phyloP scores from a whole-genome alignment of 2,797 vertebrate species.

The Semotilus atromaculatus region DNA sequence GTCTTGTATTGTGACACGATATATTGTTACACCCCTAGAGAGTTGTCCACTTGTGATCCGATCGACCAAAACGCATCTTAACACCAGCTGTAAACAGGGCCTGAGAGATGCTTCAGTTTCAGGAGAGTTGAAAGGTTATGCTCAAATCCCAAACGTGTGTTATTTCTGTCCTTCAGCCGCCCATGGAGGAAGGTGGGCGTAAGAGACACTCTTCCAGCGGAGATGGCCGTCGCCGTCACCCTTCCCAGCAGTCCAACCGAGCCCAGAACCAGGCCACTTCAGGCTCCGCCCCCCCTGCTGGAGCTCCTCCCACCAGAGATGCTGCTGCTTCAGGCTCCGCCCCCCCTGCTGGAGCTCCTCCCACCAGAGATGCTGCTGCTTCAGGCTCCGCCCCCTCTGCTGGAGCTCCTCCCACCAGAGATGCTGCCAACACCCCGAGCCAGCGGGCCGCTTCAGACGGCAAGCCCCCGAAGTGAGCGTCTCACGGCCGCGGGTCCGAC shows the following conservation, averaged over 20 bases:
- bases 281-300: slow-evolving; percentile 65
- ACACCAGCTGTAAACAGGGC: too few relatives aligned
- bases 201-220: slow-evolving; percentile 86
- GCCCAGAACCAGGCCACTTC: slow-evolving; percentile 74
- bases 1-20: too few relatives aligned
- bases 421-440: slow-evolving; percentile 86
- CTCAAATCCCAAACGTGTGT: neutral
- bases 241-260: slow-evolving; percentile 87
- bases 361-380: slow-evolving; percentile 69
- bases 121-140: neutral
- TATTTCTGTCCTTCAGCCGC: slow-evolving; percentile 81
- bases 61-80: too few relatives aligned
- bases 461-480: slow-evolving; percentile 58
- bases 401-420: slow-evolving; percentile 71
- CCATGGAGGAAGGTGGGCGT: slow-evolving; percentile 93
- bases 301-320: slow-evolving; percentile 75
- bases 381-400: slow-evolving; percentile 67
- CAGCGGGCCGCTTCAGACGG: slow-evolving; percentile 74
- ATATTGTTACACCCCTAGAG: too few relatives aligned
- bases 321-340: slow-evolving; percentile 62
- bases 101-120: too few relatives aligned
- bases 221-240: slow-evolving; percentile 88
- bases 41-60: too few relatives aligned
- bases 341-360: slow-evolving; percentile 63
- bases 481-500: neutral